phyloP scores from a whole-genome alignment of 2,797 vertebrate species.

The Sebastes oblongus region DNA sequence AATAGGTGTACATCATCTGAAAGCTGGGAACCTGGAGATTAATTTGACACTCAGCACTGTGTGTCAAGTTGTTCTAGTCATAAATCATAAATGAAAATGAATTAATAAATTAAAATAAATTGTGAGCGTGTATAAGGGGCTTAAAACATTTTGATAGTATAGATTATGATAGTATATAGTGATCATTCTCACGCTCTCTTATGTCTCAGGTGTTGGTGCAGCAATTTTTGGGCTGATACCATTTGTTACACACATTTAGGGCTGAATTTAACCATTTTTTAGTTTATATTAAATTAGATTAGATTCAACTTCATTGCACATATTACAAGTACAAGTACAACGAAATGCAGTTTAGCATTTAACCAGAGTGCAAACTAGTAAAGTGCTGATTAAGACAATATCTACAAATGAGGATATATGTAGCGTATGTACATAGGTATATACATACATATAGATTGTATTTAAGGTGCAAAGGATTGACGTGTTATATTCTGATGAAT shows the following conservation, averaged over 20 bases:
- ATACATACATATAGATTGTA: too few relatives aligned
- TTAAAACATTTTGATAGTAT: neutral
- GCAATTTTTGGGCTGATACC: neutral
- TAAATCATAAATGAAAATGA: neutral
- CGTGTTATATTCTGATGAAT: too few relatives aligned
- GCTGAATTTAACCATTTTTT: too few relatives aligned
- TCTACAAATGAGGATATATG: too few relatives aligned
- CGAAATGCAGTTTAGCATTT: too few relatives aligned
- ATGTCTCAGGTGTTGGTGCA: neutral
- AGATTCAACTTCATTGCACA: too few relatives aligned
- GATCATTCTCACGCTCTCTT: neutral
- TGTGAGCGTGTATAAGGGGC: neutral
- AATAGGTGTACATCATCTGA: neutral
- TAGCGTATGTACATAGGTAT: too few relatives aligned
- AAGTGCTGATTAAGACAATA: too few relatives aligned
- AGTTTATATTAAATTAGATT: too few relatives aligned
- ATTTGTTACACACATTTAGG: neutral
- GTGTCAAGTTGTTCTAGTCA: neutral
- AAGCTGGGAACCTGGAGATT: neutral
- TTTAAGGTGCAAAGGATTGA: too few relatives aligned
- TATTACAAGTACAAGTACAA: too few relatives aligned
- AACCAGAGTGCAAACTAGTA: too few relatives aligned
- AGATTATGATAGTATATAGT: neutral
- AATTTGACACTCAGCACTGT: neutral
- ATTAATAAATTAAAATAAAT: neutral